These are phyloP conservation scores for Halictus rubicundus DNA, from an alignment of 1,140 invertebrate genomes.

Conservation along the genomic window DNA sequence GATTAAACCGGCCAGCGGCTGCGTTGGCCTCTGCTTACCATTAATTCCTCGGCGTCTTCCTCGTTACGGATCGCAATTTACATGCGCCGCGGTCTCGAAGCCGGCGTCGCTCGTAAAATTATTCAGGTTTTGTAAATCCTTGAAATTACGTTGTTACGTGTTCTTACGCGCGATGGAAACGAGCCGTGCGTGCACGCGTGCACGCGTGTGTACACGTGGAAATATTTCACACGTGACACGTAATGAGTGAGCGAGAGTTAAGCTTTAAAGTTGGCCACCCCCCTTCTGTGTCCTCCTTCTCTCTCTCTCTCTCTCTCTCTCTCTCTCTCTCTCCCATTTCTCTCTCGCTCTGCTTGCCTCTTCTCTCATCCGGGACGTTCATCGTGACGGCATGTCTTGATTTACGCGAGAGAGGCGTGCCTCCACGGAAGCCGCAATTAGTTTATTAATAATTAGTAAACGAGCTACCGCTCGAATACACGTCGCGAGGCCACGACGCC, in stretches of 20 bases:
- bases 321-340: too few species aligned
- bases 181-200: slow-evolving; percentile 6
- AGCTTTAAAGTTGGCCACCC: slow-evolving; percentile 47
- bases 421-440: slow-evolving; percentile 78
- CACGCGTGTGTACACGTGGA: slow-evolving; percentile 27
- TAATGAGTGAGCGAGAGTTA: slow-evolving; percentile 64
- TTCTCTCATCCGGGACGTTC: slow-evolving; percentile 29
- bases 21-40: neutral
- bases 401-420: slow-evolving; percentile 77
- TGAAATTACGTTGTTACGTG: slow-evolving; percentile 55
- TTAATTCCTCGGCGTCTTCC: slow-evolving; percentile 9
- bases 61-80: slow-evolving; percentile 39
- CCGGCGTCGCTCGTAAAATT: slow-evolving; percentile 21
- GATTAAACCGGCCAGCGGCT: neutral
- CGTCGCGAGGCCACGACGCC: slow-evolving; percentile 26
- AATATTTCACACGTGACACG: slow-evolving; percentile 61
- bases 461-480: slow-evolving; percentile 49
- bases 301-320: neutral
- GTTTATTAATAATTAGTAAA: slow-evolving; percentile 78
- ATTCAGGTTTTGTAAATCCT: slow-evolving; percentile 45
- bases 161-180: slow-evolving; percentile 22
- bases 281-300: neutral
- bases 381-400: slow-evolving; percentile 72
- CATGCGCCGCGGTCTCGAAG: neutral
- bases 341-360: neutral